Percentiles rank a stretch among this genome's conserved stretches.
Evolutionary conservation across 1,140 invertebrate species (phyloP).

Genomic region (Scaptomyza montana): DNA sequence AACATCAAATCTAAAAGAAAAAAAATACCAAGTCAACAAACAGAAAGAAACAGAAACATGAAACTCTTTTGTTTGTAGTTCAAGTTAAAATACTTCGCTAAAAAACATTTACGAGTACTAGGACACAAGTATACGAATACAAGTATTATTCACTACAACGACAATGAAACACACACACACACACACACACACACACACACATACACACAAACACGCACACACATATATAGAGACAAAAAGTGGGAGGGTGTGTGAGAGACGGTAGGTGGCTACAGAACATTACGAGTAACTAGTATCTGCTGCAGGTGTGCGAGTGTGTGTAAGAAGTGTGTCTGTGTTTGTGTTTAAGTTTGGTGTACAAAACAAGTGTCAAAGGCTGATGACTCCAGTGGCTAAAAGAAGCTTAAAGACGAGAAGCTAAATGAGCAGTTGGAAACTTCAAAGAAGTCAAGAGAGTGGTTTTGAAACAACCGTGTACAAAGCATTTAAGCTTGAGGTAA

Average conservation of each 20-base stretch:
- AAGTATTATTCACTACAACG: slow-evolving; percentile 1
- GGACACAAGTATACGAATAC: slow-evolving; percentile 18
- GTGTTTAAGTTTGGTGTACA: not conserved
- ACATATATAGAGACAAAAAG: not conserved
- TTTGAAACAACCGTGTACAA: too few relatives aligned
- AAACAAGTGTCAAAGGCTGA: not conserved
- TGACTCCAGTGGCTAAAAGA: slow-evolving; percentile 3
- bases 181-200: slow-evolving; percentile 13
- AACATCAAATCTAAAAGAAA: slow-evolving; percentile 17
- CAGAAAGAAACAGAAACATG: slow-evolving; percentile 7
- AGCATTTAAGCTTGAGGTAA: not conserved
- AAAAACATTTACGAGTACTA: slow-evolving; percentile 29
- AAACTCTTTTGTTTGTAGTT: slow-evolving; percentile 31
- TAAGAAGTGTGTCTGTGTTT: slow-evolving; percentile 6
- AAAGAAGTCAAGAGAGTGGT: not conserved
- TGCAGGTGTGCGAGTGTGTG: slow-evolving; percentile 28
- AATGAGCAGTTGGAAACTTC: not conserved
- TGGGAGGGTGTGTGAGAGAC: not conserved
- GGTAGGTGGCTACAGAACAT: slow-evolving; percentile 28
- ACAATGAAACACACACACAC: not conserved
- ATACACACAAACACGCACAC: slow-evolving; percentile 15
- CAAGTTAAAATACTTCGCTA: slow-evolving; percentile 34
- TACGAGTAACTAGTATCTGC: slow-evolving; percentile 35
- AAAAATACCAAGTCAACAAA: slow-evolving; percentile 8
- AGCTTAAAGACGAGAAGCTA: not conserved